Conservation (phyloP, 2,888 invertebrate genomes). For the Drosophila falleni region DNA sequence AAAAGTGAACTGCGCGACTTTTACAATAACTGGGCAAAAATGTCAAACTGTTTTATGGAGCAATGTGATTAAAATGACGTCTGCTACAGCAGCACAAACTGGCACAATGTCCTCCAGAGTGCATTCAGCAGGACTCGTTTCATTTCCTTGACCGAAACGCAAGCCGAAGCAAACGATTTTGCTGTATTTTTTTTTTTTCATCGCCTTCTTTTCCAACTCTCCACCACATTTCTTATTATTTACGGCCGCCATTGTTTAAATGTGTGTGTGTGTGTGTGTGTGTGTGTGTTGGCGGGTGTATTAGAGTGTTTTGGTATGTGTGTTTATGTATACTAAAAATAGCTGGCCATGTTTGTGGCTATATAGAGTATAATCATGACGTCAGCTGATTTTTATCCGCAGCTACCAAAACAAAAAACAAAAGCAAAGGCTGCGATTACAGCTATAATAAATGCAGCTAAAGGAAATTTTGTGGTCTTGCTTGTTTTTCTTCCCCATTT, state of each 20-base stretch:
- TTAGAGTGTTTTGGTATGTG: conserved; percentile 20
- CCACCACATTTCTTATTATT: conserved; percentile 57
- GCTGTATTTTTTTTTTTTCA: conserved; percentile 11
- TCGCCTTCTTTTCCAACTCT: conserved; percentile 3
- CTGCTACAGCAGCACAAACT: conserved; percentile 59
- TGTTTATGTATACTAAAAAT: conserved; percentile 46
- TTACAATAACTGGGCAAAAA: conserved; percentile 41
- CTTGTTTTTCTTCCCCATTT: conserved; percentile 9
- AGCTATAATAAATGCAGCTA: conserved; percentile 56
- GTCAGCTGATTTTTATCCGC: conserved; percentile 69
- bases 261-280: conserved; percentile 21
- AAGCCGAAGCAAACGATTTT: conserved; percentile 63
- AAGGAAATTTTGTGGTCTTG: conserved; percentile 37
- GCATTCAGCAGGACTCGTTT: conserved; percentile 35
- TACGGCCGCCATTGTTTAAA: conserved; percentile 65
- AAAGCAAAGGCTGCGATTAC: conserved; percentile 42
- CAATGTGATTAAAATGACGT: conserved; percentile 75
- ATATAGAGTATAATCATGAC: conserved; percentile 60
- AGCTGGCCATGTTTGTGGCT: conserved; percentile 54
- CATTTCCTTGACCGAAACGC: conserved; percentile 78
- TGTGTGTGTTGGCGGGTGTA: conserved; percentile 14
- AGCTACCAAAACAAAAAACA: conserved; percentile 26
- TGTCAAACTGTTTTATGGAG: conserved; percentile 55
- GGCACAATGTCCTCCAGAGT: conserved; percentile 71
- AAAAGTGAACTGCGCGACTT: conserved; percentile 32